Base-by-base conservation (phyloP, 1,140 invertebrate genomes). In the Pachypeltis micranthus region DNA sequence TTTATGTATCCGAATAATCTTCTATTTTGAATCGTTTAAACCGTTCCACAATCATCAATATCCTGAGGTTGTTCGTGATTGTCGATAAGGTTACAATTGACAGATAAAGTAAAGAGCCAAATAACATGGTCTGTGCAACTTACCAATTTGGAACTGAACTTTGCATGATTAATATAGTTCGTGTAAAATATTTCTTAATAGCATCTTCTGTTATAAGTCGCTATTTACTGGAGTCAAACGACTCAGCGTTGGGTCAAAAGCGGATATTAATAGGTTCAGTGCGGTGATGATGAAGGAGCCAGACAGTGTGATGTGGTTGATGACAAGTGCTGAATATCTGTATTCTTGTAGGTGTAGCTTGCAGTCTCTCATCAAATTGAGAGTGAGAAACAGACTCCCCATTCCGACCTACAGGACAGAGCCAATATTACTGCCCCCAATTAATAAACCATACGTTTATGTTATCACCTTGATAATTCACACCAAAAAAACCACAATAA, bases 211-310 rank as follows among this genome's bases (percentile, higher is more conserved):
- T 25, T 63, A 51, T 21, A 66, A 39, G 4, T 64, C 65, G 12
- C 62, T 26, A 31, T 59, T 62, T 1, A 62, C 61, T 1, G 69
- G 63, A 10, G 27, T 26, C 12, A 69, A 63, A 7, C 64, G 61
- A 2, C 65, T 67, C 2, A 65, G 68, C 31, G 28, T 66, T 7
- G 85, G 83, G 72, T 89, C 87, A 71, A 91, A 91, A 24, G 85
- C 83, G 27, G 85, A 83, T 63, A 91, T 87, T 23, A 91, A 74
- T 1, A 91, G 75, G 75, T 91, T 92, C 29, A 90, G 74, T 26
- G 83, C 80, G 1, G 87, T 86, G 28, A 91, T 85, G 63, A 84
- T 70, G 71, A 89, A 87, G 1, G 87, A 82, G 16, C 80, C 76
- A 10, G 76, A 80, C 34, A 88, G 84, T 59, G 83, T 83, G n/a